Evolutionary conservation across 2,113 vertebrate species (phyloP).

Genomic region (Myotis yumanensis): DNA sequence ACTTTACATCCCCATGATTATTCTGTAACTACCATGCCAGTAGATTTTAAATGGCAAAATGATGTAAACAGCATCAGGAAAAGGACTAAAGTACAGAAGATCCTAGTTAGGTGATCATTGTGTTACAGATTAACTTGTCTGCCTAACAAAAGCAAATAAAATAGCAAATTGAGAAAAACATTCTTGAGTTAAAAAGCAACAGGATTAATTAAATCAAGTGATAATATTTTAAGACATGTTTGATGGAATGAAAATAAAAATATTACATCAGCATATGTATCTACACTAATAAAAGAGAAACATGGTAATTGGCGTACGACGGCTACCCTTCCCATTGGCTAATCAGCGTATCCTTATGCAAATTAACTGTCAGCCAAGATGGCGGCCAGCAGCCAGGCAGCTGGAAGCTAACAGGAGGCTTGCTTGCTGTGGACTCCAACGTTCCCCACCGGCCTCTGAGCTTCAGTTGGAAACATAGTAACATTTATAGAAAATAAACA

Average conservation of each 20-base stretch:
- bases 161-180: slow-evolving; percentile 5
- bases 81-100: background rate
- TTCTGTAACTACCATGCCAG: background rate
- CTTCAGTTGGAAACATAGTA: too few relatives aligned
- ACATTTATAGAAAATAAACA: too few relatives aligned
- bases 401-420: too few relatives aligned
- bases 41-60: slow-evolving; percentile 14
- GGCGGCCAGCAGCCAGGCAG: too few relatives aligned
- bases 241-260: background rate
- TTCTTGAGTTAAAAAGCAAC: background rate
- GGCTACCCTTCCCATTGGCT: too few relatives aligned
- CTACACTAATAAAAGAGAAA: too few relatives aligned
- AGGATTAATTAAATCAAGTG: background rate
- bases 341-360: too few relatives aligned
- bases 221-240: background rate
- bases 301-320: too few relatives aligned
- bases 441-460: too few relatives aligned
- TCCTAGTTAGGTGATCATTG: background rate
- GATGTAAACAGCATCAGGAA: background rate
- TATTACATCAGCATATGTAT: background rate
- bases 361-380: too few relatives aligned
- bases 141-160: background rate
- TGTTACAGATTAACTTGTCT: background rate
- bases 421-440: too few relatives aligned
- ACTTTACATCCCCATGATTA: background rate